Conservation (phyloP, 2,113 vertebrate genomes). For the Ailuropoda melanoleuca region DNA sequence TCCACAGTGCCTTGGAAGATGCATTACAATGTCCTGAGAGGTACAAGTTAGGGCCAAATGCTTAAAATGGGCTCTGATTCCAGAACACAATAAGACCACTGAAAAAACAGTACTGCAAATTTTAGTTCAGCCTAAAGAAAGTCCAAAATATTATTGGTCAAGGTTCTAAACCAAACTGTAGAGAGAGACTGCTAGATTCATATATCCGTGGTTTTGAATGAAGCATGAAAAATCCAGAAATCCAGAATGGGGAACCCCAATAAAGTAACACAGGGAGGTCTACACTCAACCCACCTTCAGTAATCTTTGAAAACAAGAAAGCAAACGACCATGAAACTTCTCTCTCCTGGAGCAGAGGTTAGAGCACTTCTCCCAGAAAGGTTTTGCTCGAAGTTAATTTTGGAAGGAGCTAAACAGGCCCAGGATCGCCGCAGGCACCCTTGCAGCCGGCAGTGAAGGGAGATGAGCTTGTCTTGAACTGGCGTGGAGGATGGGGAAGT, state of each 20-base stretch:
- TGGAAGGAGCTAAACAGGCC: neutral
- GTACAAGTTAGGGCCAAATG: neutral
- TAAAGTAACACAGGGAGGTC: neutral
- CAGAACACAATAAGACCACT: neutral
- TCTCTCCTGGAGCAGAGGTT: neutral
- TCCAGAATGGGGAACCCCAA: neutral
- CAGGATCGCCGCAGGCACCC: neutral
- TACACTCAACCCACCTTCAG: rapidly evolving
- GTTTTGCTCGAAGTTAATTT: neutral
- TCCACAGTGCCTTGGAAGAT: neutral
- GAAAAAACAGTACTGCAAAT: neutral
- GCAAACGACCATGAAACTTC: rapidly evolving
- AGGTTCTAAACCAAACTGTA: neutral
- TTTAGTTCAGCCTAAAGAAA: neutral
- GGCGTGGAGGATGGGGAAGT: neutral
- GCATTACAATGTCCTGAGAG: neutral
- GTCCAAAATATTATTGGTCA: neutral
- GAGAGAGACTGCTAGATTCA: neutral
- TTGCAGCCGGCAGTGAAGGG: neutral
- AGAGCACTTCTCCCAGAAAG: neutral
- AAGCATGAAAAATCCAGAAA: neutral
- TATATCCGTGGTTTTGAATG: neutral
- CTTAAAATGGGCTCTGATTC: neutral
- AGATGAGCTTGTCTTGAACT: rapidly evolving
- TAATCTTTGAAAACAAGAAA: neutral